phyloP scores from a whole-genome alignment of 2,113 vertebrate genomes.

The Osmerus mordax region DNA sequence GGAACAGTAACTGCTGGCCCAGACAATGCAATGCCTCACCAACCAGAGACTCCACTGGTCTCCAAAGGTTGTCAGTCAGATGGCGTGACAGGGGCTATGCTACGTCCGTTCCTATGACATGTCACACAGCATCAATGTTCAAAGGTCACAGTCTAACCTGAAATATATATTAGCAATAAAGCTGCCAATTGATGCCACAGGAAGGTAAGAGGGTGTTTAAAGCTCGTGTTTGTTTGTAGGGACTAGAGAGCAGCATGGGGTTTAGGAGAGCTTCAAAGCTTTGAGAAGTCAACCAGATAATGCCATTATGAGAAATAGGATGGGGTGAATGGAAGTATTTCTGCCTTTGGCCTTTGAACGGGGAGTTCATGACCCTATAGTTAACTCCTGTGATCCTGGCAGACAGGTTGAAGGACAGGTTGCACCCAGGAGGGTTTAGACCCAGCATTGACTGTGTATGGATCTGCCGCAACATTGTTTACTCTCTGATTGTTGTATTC shows the following conservation, averaged over 20 bases:
- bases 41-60: background rate
- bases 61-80: constrained; percentile 19
- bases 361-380: too few species aligned
- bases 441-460: too few species aligned
- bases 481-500: too few species aligned
- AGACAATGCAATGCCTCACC: constrained; percentile 11
- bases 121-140: constrained; percentile 30
- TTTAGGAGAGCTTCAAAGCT: background rate
- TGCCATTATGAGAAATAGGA: too few species aligned
- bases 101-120: background rate
- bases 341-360: too few species aligned
- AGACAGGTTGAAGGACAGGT: too few species aligned
- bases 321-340: too few species aligned
- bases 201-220: background rate
- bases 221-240: background rate
- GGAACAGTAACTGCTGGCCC: constrained; percentile 8
- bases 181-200: too few species aligned
- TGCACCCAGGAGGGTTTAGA: too few species aligned
- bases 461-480: too few species aligned
- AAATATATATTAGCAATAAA: constrained; percentile 1
- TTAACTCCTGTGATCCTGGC: too few species aligned
- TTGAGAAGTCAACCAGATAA: background rate
- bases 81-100: constrained; percentile 11
- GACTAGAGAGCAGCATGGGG: background rate
- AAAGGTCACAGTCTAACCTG: constrained; percentile 62